A percentile compares a stretch with the other conserved stretches of the same genome.
Evolutionary conservation across 2,113 vertebrate genomes (phyloP).

Genomic region (Microcebus jonahi): DNA sequence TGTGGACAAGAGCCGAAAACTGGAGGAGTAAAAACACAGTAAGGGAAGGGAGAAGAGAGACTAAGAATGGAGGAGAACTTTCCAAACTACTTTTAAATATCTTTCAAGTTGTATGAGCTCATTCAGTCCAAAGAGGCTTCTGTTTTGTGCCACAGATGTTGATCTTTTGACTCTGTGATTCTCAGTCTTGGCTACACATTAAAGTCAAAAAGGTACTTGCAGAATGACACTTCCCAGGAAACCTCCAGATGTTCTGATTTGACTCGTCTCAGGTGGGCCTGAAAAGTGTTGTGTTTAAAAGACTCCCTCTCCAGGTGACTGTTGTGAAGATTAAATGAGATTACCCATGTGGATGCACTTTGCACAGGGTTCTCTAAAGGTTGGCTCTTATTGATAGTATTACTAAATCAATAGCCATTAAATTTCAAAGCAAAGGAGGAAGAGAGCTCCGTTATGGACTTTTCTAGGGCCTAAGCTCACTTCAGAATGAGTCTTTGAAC

Average conservation of each 20-base stretch:
- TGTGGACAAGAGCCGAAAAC: not conserved
- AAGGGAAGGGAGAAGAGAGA: not conserved
- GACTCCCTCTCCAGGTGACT: not conserved
- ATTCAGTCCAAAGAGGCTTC: not conserved
- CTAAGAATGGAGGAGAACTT: not conserved
- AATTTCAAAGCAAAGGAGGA: not conserved
- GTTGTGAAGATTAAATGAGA: constrained; percentile 37
- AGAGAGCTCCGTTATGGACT: not conserved
- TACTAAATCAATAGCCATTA: constrained; percentile 25
- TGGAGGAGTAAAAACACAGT: not conserved
- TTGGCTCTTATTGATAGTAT: constrained; percentile 6
- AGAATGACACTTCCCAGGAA: not conserved
- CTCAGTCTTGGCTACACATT: not conserved
- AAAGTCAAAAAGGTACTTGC: not conserved
- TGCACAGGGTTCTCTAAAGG: constrained; percentile 35
- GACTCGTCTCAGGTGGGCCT: not conserved
- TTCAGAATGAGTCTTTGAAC: not conserved
- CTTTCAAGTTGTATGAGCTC: not conserved
- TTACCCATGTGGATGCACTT: constrained; percentile 17
- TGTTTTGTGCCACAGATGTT: not conserved
- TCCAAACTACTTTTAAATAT: not conserved
- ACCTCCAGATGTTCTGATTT: not conserved
- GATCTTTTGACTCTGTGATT: not conserved
- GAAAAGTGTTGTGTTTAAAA: not conserved
- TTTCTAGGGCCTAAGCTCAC: not conserved